Evolutionary conservation across 2,113 vertebrate species (phyloP).

Genomic region (Arothron firmamentum): DNA sequence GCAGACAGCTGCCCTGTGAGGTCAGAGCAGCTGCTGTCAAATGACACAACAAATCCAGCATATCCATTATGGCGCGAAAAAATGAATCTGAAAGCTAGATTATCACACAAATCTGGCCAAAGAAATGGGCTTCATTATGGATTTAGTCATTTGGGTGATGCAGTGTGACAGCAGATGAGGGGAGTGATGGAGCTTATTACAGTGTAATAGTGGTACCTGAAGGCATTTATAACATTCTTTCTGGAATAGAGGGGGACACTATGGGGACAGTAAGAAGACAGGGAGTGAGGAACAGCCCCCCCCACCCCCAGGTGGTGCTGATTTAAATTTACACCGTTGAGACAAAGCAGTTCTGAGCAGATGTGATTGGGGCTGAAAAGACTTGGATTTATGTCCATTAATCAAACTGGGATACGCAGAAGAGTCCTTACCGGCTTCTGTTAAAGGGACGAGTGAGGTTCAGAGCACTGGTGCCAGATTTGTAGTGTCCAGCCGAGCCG

Average conservation of each 20-base stretch:
- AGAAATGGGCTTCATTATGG: conserved; percentile 22
- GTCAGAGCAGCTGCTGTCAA: conserved; percentile 33
- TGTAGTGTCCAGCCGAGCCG: conserved; percentile 88
- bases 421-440: conserved; percentile 84
- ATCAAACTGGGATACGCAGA: not conserved
- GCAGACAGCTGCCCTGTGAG: conserved; percentile 17
- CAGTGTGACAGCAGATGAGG: conserved; percentile 52
- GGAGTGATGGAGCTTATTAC: conserved; percentile 62
- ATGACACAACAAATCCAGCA: conserved; percentile 33
- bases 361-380: too few species aligned
- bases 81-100: conserved; percentile 20
- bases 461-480: conserved; percentile 83
- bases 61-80: conserved; percentile 13
- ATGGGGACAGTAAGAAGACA: conserved; percentile 74
- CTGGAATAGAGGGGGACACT: conserved; percentile 83
- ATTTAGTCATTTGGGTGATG: conserved; percentile 57
- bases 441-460: conserved; percentile 90
- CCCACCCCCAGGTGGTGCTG: conserved; percentile 15
- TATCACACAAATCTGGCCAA: conserved; percentile 14
- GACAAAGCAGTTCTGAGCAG: conserved; percentile 30
- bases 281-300: conserved; percentile 55
- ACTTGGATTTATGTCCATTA: too few species aligned
- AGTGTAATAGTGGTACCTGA: conserved; percentile 73
- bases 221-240: conserved; percentile 85
- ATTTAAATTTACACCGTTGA: conserved; percentile 15